Evolutionary conservation across 37 sponge, comb jelly and placozoan species (phyloP).

Genomic region (Chondrilla cf. caribensis): DNA sequence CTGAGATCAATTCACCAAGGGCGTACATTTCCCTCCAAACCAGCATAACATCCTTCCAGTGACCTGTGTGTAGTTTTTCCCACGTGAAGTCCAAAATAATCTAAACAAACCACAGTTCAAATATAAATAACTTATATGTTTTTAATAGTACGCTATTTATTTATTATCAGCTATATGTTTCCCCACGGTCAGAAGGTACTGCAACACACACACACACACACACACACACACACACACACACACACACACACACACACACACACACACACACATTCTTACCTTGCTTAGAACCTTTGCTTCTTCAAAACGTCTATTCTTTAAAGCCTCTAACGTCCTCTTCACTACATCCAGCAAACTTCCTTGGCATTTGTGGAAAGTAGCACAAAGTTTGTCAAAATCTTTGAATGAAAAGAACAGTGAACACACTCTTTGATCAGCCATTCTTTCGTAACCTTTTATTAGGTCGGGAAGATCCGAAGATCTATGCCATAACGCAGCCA

Average conservation of each 20-base stretch:
- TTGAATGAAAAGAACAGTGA: too few species aligned
- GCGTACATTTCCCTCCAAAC: slow-evolving; percentile 78
- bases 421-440: too few species aligned
- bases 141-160: too few species aligned
- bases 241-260: slow-evolving; percentile 15
- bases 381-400: too few species aligned
- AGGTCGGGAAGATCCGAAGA: too few species aligned
- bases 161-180: neutral
- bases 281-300: neutral
- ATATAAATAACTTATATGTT: too few species aligned
- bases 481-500: too few species aligned
- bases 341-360: too few species aligned
- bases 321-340: too few species aligned
- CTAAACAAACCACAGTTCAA: slow-evolving; percentile 30
- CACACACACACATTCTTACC: slow-evolving; percentile 4
- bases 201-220: slow-evolving; percentile 9
- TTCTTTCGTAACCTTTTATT: too few species aligned
- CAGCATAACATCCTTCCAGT: slow-evolving; percentile 84
- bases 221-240: neutral
- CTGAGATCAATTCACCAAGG: slow-evolving; percentile 44
- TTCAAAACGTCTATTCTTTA: neutral
- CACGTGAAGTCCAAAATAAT: slow-evolving; percentile 66
- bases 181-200: too few species aligned
- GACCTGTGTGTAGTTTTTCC: slow-evolving; percentile 85
- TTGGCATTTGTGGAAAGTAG: too few species aligned